These are phyloP conservation scores for Streptopelia turtur DNA, from an alignment of 2,797 vertebrate species.

Conservation along the genomic window DNA sequence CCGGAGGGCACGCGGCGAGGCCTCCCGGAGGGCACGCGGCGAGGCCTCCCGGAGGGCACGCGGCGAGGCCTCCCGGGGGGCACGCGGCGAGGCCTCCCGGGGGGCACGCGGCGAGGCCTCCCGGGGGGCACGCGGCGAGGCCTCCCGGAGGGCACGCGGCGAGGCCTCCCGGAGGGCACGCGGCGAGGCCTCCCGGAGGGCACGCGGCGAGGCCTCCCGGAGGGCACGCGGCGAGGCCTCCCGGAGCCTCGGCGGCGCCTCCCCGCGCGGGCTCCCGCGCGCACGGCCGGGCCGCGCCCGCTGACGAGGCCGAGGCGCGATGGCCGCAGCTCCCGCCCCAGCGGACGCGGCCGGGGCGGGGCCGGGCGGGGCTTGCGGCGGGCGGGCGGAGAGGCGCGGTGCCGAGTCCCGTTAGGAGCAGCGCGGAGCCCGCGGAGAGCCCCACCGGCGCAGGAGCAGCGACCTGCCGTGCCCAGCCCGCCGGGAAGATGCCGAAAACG, in stretches of 20 bases:
- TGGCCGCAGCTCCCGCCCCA: not conserved
- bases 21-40: too few species aligned
- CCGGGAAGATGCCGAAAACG: slow-evolving; percentile 73
- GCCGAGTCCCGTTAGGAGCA: slow-evolving; percentile 70
- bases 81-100: too few species aligned
- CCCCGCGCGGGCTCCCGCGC: not conserved
- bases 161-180: too few species aligned
- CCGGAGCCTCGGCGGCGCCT: too few species aligned
- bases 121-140: too few species aligned
- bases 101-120: too few species aligned
- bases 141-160: too few species aligned
- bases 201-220: too few species aligned
- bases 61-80: too few species aligned
- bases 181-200: too few species aligned
- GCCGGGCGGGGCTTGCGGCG: not conserved
- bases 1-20: too few species aligned
- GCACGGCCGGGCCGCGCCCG: not conserved
- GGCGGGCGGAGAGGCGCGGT: not conserved
- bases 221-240: not conserved
- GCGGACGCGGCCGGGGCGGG: not conserved
- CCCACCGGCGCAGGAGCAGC: not conserved
- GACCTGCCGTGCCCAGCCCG: slow-evolving; percentile 11
- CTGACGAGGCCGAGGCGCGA: not conserved
- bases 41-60: too few species aligned
- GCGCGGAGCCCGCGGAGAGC: not conserved